Evolutionary conservation across 2,797 vertebrate species (phyloP).

Genomic region (Acestrorhynchus altus): DNA sequence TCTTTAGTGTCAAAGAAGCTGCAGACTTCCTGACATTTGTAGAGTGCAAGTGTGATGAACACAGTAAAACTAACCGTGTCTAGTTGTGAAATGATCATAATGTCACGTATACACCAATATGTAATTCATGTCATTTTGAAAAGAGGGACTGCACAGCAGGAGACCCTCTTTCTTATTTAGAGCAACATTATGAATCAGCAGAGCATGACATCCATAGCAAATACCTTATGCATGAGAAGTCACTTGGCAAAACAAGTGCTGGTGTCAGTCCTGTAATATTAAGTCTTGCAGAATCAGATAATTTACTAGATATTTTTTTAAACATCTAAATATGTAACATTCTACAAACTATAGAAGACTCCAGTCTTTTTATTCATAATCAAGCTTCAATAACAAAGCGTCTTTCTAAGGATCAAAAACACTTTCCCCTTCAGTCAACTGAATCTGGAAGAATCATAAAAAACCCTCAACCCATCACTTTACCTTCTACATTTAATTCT

Average conservation of each 20-base stretch:
- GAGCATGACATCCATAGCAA: neutral
- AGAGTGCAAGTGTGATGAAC: neutral
- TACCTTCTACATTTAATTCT: neutral
- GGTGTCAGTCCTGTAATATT: too few species aligned
- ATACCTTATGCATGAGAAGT: neutral
- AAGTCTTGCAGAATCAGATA: too few species aligned
- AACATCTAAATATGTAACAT: neutral
- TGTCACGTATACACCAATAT: neutral
- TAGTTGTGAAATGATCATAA: too few species aligned
- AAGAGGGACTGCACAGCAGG: neutral
- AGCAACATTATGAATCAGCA: neutral
- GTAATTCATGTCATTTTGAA: neutral
- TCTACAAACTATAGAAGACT: too few species aligned
- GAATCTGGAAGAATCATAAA: neutral
- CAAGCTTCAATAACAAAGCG: too few species aligned
- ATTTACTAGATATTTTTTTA: too few species aligned
- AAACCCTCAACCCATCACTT: neutral
- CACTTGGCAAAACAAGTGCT: too few species aligned
- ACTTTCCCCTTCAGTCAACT: neutral
- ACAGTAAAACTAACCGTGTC: neutral
- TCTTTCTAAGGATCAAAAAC: neutral
- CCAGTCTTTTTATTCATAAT: too few species aligned
- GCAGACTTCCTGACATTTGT: neutral
- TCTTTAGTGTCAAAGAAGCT: neutral
- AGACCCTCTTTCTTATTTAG: neutral